Conservation (phyloP, 2,113 vertebrate species). For the Rhodinocichla rosea region DNA sequence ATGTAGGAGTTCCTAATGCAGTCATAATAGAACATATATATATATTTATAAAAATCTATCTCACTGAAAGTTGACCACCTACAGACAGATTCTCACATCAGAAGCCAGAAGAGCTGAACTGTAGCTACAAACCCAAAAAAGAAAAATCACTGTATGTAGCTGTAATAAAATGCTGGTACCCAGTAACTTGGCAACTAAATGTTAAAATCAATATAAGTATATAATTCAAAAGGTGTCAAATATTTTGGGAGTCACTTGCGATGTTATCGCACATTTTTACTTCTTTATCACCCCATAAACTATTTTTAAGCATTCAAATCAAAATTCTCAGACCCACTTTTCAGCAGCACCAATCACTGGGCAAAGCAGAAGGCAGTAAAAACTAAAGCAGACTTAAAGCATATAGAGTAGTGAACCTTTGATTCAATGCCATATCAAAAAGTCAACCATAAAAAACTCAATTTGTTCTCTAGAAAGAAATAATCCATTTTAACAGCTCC, state of each 20-base stretch:
- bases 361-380: background rate
- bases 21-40: constrained; percentile 28
- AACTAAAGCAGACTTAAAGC: background rate
- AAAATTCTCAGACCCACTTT: background rate
- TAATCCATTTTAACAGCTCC: background rate
- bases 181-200: background rate
- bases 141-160: constrained; percentile 10
- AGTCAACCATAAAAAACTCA: background rate
- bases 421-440: background rate
- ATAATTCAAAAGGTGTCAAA: background rate
- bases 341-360: background rate
- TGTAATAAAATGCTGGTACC: background rate
- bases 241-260: background rate
- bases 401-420: background rate
- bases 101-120: constrained; percentile 36
- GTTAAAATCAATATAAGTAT: background rate
- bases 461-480: background rate
- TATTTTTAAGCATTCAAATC: background rate
- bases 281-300: background rate
- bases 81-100: constrained; percentile 48
- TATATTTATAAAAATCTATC: background rate
- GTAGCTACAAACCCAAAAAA: constrained; percentile 25
- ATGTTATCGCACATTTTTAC: background rate
- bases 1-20: constrained; percentile 42
- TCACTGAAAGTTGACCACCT: constrained; percentile 45